Evolutionary conservation across 1,140 invertebrate genomes (phyloP), one percentile per base, ranked within the genome.

Genomic region (Lucilia sericata): DNA sequence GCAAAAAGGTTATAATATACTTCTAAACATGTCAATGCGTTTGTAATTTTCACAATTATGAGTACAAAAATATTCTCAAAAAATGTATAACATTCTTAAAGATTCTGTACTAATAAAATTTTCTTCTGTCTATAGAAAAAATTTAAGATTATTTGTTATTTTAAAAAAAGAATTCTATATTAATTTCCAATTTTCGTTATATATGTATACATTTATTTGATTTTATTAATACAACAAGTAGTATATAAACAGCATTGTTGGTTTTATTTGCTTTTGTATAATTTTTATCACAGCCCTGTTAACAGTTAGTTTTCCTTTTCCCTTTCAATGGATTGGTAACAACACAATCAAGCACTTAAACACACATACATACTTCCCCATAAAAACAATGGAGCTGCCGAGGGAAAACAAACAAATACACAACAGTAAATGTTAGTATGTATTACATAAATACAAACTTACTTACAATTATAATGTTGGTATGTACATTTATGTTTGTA

Each of bases 241-340:
- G 42, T 42, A 42, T 3, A 5, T 42, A 42, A 42, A 42, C 10
- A 21, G 21, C 10, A 21, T 70, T 70, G 55, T 60, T 30, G 25
- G 25, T 30, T 30, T 30, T 30, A 30, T 30, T 17, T 60, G 55
- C n/a, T 60, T 88, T 88, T 8, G 86, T 85, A 0, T 85, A 90
- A 5, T 90, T 90, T 86, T 88, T 88, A 74, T 88, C 88, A 8
- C 85, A 88, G n/a, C 82, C 87, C 21, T 85, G 88, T 88, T 90
- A 85, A 82, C 82, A 30, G 19, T 21, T 25, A 70, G n/a, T 70
- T 70, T 70, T 21, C 65, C 21, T 25, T 70, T 70, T 70, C 65
- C 65, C 21, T 70, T 70, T 12, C 65, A 70, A 21, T 70, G 7
- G 9, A 10, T 70, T 2, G 21, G n/a, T 12, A 70, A 12, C n/a